These are phyloP conservation scores for Labeo rohita DNA, from an alignment of 2,113 vertebrate species.

Conservation along the genomic window DNA sequence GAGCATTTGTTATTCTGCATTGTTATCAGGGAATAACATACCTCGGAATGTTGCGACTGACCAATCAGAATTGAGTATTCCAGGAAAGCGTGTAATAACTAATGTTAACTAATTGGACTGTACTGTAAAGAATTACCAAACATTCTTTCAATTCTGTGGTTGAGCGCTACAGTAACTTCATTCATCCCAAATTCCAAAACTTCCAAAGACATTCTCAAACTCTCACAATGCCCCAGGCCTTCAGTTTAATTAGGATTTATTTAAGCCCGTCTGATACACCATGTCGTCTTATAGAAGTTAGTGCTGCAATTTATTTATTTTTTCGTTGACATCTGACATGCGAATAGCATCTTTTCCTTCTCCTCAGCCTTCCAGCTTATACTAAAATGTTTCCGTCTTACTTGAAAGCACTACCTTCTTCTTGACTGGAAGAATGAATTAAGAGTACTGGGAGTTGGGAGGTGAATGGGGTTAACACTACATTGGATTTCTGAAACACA, in stretches of 20 bases:
- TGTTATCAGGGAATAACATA: too few relatives aligned
- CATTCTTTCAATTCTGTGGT: neutral
- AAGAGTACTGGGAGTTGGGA: neutral
- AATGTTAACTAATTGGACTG: neutral
- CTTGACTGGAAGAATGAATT: neutral
- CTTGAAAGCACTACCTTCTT: neutral
- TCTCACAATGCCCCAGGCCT: neutral
- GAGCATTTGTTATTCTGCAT: too few relatives aligned
- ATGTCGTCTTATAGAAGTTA: constrained; percentile 17
- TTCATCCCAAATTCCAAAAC: neutral
- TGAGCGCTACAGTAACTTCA: neutral
- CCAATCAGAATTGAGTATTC: neutral
- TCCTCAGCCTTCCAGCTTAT: neutral
- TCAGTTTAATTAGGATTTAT: constrained; percentile 52
- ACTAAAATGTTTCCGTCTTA: neutral
- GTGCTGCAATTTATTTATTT: neutral
- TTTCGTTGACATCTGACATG: neutral
- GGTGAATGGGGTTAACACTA: neutral
- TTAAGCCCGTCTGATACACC: constrained; percentile 21
- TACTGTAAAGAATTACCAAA: neutral
- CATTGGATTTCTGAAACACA: neutral
- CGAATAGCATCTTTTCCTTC: neutral
- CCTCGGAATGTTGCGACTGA: neutral
- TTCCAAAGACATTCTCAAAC: constrained; percentile 10
- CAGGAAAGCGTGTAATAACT: neutral